These are phyloP conservation scores for Chelidonichthys spinosus DNA, from an alignment of 2,797 vertebrate species.

Conservation along the genomic window DNA sequence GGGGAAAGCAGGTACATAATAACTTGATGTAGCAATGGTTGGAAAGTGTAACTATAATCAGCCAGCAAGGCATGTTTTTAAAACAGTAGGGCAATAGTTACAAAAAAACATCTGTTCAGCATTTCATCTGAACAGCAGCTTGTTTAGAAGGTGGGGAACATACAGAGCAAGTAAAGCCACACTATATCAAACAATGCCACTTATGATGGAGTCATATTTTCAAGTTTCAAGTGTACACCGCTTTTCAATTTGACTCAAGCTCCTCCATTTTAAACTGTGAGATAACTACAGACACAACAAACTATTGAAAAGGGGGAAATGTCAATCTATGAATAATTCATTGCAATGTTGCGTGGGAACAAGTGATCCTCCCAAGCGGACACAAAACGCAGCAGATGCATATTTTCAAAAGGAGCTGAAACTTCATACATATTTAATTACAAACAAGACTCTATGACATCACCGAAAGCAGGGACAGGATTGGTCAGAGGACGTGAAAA, in stretches of 20 bases:
- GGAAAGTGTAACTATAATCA: background rate
- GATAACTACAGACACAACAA: conserved; percentile 47
- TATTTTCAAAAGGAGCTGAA: conserved; percentile 11
- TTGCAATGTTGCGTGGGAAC: conserved; percentile 50
- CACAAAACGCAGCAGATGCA: conserved; percentile 32
- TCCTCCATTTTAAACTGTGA: conserved; percentile 24
- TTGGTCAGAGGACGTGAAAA: conserved; percentile 2
- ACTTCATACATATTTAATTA: background rate
- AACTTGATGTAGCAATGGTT: background rate
- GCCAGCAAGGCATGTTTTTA: background rate
- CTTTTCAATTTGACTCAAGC: conserved; percentile 9
- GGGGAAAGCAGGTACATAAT: background rate
- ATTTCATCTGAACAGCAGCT: background rate
- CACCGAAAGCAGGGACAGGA: background rate
- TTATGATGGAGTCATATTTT: background rate
- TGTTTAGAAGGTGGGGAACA: background rate
- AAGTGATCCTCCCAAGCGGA: conserved; percentile 35
- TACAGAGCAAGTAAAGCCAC: background rate
- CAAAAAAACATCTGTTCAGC: background rate
- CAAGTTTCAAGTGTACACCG: background rate
- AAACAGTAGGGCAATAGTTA: background rate
- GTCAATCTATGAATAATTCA: conserved; percentile 75
- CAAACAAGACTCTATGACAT: conserved; percentile 14
- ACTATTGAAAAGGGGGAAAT: conserved; percentile 65
- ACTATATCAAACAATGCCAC: background rate